A percentile compares a stretch with the other conserved stretches of the same genome.
These are phyloP conservation scores for Halcyon chelicuti DNA, from an alignment of 2,797 vertebrate genomes.

Conservation along the genomic window DNA sequence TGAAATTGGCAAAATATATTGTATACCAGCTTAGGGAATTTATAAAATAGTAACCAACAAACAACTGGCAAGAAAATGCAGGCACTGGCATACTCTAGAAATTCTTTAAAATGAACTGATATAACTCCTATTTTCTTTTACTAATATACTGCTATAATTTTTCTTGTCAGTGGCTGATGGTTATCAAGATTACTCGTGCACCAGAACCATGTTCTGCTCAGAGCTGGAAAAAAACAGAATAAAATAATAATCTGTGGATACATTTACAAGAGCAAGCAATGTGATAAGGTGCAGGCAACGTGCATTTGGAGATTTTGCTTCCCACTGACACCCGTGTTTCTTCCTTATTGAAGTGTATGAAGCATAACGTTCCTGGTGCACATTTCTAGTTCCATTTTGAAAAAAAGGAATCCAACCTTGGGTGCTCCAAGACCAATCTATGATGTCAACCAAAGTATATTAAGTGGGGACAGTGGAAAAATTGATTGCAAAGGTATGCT, in stretches of 20 bases:
- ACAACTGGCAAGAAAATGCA: not conserved
- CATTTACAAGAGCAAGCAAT: not conserved
- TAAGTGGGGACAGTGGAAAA: not conserved
- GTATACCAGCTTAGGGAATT: not conserved
- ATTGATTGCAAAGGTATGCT: not conserved
- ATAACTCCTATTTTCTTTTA: not conserved
- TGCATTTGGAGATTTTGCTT: not conserved
- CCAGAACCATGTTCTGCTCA: not conserved
- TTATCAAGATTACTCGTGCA: not conserved
- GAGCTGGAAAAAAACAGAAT: not conserved
- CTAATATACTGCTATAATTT: not conserved
- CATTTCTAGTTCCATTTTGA: not conserved
- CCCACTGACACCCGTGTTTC: not conserved
- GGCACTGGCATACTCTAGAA: not conserved
- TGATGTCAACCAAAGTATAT: not conserved
- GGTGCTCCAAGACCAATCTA: not conserved
- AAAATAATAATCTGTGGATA: not conserved
- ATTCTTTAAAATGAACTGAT: not conserved
- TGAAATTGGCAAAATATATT: slow-evolving; percentile 8
- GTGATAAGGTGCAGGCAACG: not conserved
- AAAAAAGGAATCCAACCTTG: not conserved
- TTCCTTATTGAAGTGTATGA: not conserved
- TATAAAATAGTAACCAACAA: not conserved
- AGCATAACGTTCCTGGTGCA: not conserved
- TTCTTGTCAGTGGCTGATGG: not conserved